phyloP scores from a whole-genome alignment of 2,113 vertebrate genomes.

The Oreochromis spilurus region DNA sequence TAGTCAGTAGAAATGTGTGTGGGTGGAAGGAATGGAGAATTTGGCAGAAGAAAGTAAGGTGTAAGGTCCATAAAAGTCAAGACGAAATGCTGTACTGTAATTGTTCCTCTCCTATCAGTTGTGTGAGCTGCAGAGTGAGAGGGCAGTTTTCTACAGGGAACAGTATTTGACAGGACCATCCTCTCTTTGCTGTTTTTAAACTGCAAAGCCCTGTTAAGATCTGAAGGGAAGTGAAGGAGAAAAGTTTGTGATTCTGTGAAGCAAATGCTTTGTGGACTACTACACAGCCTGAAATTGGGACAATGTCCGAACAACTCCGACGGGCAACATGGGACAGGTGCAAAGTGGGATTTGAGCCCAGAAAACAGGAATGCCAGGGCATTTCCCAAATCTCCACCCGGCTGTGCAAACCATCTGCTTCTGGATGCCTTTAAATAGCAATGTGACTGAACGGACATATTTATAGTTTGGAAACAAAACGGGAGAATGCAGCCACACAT shows the following conservation, averaged over 20 bases:
- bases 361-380: constrained; percentile 50
- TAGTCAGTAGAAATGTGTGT: constrained; percentile 1
- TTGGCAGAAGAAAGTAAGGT: neutral
- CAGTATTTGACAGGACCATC: neutral
- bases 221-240: neutral
- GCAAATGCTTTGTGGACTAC: neutral
- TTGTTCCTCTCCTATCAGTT: neutral
- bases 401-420: constrained; percentile 58
- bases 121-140: neutral
- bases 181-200: neutral
- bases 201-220: neutral
- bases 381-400: constrained; percentile 33
- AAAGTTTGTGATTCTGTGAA: neutral
- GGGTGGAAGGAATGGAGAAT: neutral
- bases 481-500: neutral
- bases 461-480: constrained; percentile 51
- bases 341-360: constrained; percentile 39
- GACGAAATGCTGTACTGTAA: constrained; percentile 3
- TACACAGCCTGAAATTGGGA: neutral
- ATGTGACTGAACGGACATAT: constrained; percentile 39
- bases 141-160: neutral
- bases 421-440: constrained; percentile 44
- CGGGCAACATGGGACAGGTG: constrained; percentile 40
- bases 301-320: constrained; percentile 1
- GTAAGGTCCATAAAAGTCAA: neutral